phyloP scores from a whole-genome alignment of 2,113 vertebrate genomes.

The Hystrix brachyura region DNA sequence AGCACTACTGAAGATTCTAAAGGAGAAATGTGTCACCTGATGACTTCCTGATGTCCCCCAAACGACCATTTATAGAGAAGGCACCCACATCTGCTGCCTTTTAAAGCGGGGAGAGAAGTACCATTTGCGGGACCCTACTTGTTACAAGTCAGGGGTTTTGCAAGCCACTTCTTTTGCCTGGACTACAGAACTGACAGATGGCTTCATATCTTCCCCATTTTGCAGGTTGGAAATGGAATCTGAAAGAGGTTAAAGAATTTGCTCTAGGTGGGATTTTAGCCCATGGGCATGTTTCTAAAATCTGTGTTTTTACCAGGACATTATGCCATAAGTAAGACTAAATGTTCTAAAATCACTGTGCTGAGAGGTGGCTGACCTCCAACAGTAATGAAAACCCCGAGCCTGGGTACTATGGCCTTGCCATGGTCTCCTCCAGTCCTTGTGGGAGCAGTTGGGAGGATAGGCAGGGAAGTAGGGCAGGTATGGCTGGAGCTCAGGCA shows the following conservation, averaged over 20 bases:
- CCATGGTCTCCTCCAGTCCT: background rate
- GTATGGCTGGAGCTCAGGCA: too few relatives aligned
- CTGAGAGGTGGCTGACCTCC: background rate
- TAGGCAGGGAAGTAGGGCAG: background rate
- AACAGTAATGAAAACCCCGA: background rate
- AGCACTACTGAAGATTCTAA: background rate
- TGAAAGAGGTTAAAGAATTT: background rate
- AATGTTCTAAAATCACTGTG: background rate
- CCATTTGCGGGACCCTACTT: background rate
- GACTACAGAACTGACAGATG: background rate
- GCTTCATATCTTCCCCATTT: background rate
- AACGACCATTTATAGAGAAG: background rate
- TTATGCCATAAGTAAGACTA: background rate
- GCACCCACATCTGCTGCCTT: background rate
- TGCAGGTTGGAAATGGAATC: conserved; percentile 46
- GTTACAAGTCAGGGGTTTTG: background rate
- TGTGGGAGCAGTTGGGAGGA: background rate
- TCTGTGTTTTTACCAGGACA: background rate
- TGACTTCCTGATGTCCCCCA: conserved; percentile 24
- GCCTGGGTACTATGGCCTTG: background rate
- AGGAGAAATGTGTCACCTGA: background rate
- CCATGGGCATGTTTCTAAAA: background rate
- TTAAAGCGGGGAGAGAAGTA: background rate
- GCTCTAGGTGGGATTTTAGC: background rate
- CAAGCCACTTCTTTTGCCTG: background rate